Evolutionary conservation across 2,888 invertebrate genomes (phyloP), one percentile per base, ranked within the genome.

Genomic region (Neoascia interrupta): DNA sequence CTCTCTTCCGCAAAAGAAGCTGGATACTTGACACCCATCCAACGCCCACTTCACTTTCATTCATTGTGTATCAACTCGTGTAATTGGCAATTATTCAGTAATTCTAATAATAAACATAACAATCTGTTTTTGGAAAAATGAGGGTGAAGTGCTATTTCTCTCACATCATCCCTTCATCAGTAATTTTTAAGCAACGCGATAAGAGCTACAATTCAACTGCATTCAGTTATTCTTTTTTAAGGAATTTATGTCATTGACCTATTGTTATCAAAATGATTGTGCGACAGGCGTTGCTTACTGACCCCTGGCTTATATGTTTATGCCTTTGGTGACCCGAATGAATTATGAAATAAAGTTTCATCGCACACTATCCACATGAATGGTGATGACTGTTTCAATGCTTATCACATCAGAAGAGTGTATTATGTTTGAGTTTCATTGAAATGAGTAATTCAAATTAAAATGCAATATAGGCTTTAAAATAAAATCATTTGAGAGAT

Each of bases 271-370:
- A 37, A 41, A 13, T n/a, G 49, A 43, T 28, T 13, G 74, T 11
- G n/a, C n/a, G n/a, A n/a, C n/a, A n/a, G n/a, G n/a, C n/a, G n/a
- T n/a, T n/a, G n/a, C n/a, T n/a, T n/a, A n/a, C 54, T 49, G 54
- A 18, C 49, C 39, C 16, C 6, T 41, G 18, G 8, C 15, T 5
- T 56, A 36, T 61, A 68, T n/a, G n/a, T 54, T 54, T 43, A 51
- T 37, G 43, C 8, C 28, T 56, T 26, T 51, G 28, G 28, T 51
- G 70, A 75, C 63, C 75, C 68, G 56, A 75, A 75, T 75, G 49
- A 68, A 68, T 68, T 68, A 68, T 56, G 39, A 56, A 58, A 58
- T 58, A 16, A 70, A 70, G 31, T 63, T 63, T 19, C 34, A 61
- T 54, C 53, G 68, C 51, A 8, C 26, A 21, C 15, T 45, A 45